Evolutionary conservation across 2,888 invertebrate species (phyloP), one percentile per base, ranked within the genome.

Genomic region (Oscheius sp.): DNA sequence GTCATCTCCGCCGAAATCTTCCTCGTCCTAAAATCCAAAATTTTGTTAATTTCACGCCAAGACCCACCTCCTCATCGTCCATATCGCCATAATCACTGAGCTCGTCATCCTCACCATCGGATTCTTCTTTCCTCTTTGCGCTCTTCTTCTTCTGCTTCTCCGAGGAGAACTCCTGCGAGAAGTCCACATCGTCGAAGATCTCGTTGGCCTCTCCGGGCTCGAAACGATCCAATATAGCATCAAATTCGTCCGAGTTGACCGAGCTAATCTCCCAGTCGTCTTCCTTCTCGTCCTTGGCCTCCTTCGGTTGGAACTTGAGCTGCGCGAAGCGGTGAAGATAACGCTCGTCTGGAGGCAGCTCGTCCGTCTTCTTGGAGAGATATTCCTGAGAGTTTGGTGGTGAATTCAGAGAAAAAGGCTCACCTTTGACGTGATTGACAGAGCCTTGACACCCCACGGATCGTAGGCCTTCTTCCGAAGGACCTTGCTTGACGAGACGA

Each of bases 321-420:
- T 82, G 78, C 13, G 85, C 86, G 76, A 73, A 89, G 80, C 92
- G 92, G 87, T 94, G 94, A 83, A 95, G 92, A 90, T 94, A 96
- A 76, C 92, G 91, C 90, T 98, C 97, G 86, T 98, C 97, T 0
- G 94, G 94, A 0, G 96, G 96, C 85, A 97, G 94, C 79, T 93
- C 87, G 33, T 78, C 77, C 2, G 59, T 65, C 65, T 77, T 76
- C 74, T 86, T 87, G 13, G 76, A 70, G 33, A 84, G 70, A 78
- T 87, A 87, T 53, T 87, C 87, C 86, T 87, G 65, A 21, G 21
- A 21, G 21, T 21, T 21, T 21, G 21, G 21, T 21, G 21, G 21
- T 21, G 21, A 21, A 21, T 21, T 53, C 11, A 53, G 11, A 53
- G 2, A 3, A 53, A 9, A 58, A 29, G 57, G 60, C 53, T 37